A percentile compares a stretch with the other conserved stretches of the same genome.
These are phyloP conservation scores for Chelmon rostratus DNA, from an alignment of 2,797 vertebrate species.

Conservation along the genomic window DNA sequence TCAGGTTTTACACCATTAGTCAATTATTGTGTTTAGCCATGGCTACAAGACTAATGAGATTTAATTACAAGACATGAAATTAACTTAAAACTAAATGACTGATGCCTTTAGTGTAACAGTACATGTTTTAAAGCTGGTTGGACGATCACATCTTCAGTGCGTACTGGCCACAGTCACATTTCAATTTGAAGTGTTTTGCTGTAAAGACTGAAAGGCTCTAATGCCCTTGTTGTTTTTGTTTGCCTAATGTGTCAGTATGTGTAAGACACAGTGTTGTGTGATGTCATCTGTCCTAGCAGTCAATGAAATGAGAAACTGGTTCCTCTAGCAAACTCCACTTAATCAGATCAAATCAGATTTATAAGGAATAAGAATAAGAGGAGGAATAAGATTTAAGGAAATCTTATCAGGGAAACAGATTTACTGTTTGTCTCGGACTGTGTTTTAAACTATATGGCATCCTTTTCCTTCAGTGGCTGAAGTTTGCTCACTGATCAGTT, in stretches of 20 bases:
- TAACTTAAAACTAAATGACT: background rate
- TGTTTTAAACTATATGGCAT: background rate
- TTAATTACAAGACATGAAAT: background rate
- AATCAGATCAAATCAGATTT: too few relatives aligned
- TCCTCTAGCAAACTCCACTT: slow-evolving; percentile 16
- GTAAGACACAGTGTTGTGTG: background rate
- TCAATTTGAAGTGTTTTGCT: background rate
- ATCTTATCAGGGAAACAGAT: slow-evolving; percentile 20
- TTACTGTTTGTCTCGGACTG: slow-evolving; percentile 11
- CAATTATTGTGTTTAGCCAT: background rate
- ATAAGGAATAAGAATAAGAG: too few relatives aligned
- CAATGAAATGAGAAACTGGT: slow-evolving; percentile 19
- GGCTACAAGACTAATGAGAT: background rate
- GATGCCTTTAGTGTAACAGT: background rate
- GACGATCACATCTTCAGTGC: background rate
- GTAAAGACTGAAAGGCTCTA: background rate
- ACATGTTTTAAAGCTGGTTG: background rate
- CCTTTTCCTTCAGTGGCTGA: too few relatives aligned
- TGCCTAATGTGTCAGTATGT: slow-evolving; percentile 7
- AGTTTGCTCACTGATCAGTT: too few relatives aligned
- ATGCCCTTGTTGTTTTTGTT: slow-evolving; percentile 7
- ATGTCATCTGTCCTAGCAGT: background rate
- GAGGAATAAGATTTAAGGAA: too few relatives aligned
- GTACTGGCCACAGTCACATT: background rate
- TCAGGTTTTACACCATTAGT: background rate